Conservation (phyloP, 2,797 vertebrate genomes). For the Trachurus trachurus region DNA sequence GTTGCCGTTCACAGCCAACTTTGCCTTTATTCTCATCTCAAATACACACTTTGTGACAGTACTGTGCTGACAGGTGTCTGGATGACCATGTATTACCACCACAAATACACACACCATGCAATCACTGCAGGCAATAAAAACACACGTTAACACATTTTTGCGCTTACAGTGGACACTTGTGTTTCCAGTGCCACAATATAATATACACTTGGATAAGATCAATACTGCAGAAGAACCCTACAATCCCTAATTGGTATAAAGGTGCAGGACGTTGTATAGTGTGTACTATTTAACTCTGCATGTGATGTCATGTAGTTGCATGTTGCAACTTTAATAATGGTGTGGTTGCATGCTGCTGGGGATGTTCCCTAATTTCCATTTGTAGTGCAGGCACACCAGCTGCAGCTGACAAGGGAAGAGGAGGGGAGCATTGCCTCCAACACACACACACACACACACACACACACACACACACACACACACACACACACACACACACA, state of each 20-base stretch:
- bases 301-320: slow-evolving; percentile 12
- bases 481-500: slow-evolving; percentile 35
- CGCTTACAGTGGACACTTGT: neutral
- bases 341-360: slow-evolving; percentile 26
- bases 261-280: neutral
- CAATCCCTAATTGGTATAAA: neutral
- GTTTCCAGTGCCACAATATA: neutral
- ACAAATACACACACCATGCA: no score
- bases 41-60: no score
- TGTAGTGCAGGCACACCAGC: slow-evolving; percentile 72
- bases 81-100: no score
- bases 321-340: slow-evolving; percentile 17
- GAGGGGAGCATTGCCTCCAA: slow-evolving; percentile 28
- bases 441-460: slow-evolving; percentile 11
- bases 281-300: neutral
- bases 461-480: slow-evolving; percentile 43
- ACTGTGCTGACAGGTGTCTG: no score
- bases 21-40: no score
- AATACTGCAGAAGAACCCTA: neutral
- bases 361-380: slow-evolving; percentile 57
- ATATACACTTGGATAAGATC: neutral
- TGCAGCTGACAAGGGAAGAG: slow-evolving; percentile 65
- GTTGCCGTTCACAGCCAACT: no score
- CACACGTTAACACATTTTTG: neutral
- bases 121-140: no score